Evolutionary conservation across 2,888 invertebrate genomes (phyloP).

Genomic region (Drosophila heteroneura): DNA sequence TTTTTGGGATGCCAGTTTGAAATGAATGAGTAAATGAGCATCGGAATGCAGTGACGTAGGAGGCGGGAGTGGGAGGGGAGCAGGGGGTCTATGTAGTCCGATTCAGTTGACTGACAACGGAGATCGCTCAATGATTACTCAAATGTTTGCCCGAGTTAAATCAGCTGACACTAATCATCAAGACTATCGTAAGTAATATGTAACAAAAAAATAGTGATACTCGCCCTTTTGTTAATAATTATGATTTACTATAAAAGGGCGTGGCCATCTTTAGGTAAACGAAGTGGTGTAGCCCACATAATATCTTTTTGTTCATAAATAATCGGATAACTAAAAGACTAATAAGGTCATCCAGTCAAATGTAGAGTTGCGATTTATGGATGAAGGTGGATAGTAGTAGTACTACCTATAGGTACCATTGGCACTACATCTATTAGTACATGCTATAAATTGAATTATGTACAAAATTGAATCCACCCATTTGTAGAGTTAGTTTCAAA

Average conservation of each 20-base stretch:
- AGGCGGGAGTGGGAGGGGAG: neutral
- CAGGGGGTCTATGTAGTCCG: neutral
- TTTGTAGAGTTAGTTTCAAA: neutral
- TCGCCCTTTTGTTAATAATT: neutral
- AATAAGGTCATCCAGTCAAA: neutral
- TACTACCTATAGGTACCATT: neutral
- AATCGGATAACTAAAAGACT: neutral
- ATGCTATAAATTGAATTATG: too few species aligned
- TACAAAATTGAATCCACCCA: too few species aligned
- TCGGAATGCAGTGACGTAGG: neutral
- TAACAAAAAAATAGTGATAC: neutral
- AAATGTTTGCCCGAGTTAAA: constrained; percentile 30
- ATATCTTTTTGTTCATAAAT: too few species aligned
- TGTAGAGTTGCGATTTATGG: neutral
- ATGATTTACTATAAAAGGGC: neutral
- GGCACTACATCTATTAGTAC: neutral
- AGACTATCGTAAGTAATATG: neutral
- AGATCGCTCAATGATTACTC: constrained; percentile 20
- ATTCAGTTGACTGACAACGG: constrained; percentile 29
- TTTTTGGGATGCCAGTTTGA: constrained; percentile 4
- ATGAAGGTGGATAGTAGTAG: neutral
- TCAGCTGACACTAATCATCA: constrained; percentile 22
- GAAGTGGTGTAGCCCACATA: too few species aligned
- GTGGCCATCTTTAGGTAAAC: neutral
- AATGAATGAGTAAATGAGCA: constrained; percentile 3